Percentiles rank a stretch among this genome's conserved stretches.
phyloP scores from a whole-genome alignment of 1,140 invertebrate genomes.

The Hylyphantes graminicola region DNA sequence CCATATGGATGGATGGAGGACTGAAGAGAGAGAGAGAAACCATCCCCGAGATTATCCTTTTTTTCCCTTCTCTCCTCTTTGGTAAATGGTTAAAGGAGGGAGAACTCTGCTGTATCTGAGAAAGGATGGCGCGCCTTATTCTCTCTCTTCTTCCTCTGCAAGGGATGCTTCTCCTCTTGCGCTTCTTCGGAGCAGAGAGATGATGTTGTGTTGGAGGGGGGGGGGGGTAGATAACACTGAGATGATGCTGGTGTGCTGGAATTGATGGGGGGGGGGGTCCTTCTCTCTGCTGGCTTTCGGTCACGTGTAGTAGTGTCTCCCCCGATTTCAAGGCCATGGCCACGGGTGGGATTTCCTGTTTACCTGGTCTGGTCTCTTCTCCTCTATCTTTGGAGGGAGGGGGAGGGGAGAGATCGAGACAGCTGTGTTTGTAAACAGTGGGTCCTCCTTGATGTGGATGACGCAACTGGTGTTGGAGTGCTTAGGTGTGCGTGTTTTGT shows the following conservation, averaged over 20 bases:
- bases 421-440: constrained; percentile 57
- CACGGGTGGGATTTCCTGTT: constrained; percentile 18
- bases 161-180: constrained; percentile 18
- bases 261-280: constrained; percentile 4
- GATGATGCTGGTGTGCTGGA: background rate
- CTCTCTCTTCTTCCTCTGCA: too few species aligned
- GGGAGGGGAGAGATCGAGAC: background rate
- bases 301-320: constrained; percentile 51
- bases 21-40: constrained; percentile 6
- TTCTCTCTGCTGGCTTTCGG: constrained; percentile 35
- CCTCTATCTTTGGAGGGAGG: background rate
- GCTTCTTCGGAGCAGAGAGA: constrained; percentile 5
- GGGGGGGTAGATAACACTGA: constrained; percentile 50
- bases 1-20: background rate
- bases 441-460: background rate
- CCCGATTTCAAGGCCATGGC: constrained; percentile 35
- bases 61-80: constrained; percentile 21
- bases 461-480: constrained; percentile 25
- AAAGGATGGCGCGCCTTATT: background rate
- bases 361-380: constrained; percentile 16
- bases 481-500: background rate
- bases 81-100: constrained; percentile 2
- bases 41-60: constrained; percentile 32
- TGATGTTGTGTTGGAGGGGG: constrained; percentile 21
- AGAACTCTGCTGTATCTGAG: constrained; percentile 16